phyloP scores from a whole-genome alignment of 2,797 vertebrate species.

The Rhadinocentrus ornatus region DNA sequence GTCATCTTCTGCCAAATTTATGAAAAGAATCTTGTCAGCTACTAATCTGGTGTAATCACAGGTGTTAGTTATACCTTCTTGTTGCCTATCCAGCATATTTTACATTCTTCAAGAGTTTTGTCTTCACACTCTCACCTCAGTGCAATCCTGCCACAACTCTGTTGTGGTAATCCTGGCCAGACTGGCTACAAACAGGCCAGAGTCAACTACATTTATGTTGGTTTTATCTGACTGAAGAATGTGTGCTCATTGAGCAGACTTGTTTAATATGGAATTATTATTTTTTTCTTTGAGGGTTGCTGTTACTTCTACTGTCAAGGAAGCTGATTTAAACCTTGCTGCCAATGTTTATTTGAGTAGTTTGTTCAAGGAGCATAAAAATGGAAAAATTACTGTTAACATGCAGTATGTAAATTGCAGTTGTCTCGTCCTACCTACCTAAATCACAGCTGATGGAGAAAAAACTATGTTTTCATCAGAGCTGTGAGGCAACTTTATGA shows the following conservation, averaged over 20 bases:
- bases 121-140: not conserved
- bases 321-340: no score
- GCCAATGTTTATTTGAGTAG: not conserved
- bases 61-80: no score
- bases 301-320: not conserved
- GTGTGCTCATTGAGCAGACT: not conserved
- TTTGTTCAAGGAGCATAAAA: not conserved
- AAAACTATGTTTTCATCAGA: not conserved
- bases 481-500: not conserved
- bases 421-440: no score
- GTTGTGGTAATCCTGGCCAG: not conserved
- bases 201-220: not conserved
- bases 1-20: no score
- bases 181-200: not conserved
- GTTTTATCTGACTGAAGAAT: conserved; percentile 6
- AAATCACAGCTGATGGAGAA: not conserved
- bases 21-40: no score
- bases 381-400: no score
- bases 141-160: not conserved
- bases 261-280: not conserved
- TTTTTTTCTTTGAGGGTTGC: not conserved
- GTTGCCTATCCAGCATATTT: not conserved
- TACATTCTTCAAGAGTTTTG: not conserved
- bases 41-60: no score
- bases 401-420: no score